phyloP scores from a whole-genome alignment of 53 echinoderm and acorn worm species.

The Holothuria scabra region DNA sequence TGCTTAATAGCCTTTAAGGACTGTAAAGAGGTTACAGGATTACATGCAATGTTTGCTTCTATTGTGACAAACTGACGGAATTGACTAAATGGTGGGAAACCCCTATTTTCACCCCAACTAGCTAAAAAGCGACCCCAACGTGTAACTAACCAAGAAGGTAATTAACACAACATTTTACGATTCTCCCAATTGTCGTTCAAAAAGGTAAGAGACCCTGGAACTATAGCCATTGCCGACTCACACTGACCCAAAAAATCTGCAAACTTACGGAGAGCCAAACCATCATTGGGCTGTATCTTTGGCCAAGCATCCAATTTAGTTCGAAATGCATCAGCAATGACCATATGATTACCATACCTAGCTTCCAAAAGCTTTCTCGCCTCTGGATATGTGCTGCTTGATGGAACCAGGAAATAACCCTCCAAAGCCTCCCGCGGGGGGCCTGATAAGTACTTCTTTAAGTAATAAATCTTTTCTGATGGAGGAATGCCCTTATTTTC shows the following conservation, averaged over 20 bases:
- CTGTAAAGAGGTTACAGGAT: conserved; percentile 17
- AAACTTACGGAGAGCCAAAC: too few species aligned
- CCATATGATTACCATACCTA: conserved; percentile 11
- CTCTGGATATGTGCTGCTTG: not conserved
- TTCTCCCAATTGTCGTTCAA: not conserved
- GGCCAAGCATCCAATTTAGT: not conserved
- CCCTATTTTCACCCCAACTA: conserved; percentile 9
- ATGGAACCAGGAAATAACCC: not conserved
- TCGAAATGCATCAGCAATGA: conserved; percentile 25
- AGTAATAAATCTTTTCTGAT: conserved; percentile 13
- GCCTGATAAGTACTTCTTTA: too few species aligned
- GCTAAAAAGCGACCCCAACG: conserved; percentile 10
- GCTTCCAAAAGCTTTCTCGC: conserved; percentile 17
- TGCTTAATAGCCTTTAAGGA: not conserved
- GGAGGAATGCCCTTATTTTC: conserved; percentile 5
- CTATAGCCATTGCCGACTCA: too few species aligned
- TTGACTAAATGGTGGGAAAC: conserved; percentile 26
- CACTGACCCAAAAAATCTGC: too few species aligned
- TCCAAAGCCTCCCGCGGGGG: not conserved
- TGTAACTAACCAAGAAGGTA: conserved; percentile 6
- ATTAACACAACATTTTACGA: conserved; percentile 1
- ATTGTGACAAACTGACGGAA: conserved; percentile 1
- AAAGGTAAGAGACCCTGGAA: not conserved
- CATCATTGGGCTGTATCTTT: conserved; percentile 14
- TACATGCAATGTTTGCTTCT: too few species aligned